Evolutionary conservation across 2,797 vertebrate genomes (phyloP), one percentile per base, ranked within the genome.

Genomic region (Champsocephalus esox): DNA sequence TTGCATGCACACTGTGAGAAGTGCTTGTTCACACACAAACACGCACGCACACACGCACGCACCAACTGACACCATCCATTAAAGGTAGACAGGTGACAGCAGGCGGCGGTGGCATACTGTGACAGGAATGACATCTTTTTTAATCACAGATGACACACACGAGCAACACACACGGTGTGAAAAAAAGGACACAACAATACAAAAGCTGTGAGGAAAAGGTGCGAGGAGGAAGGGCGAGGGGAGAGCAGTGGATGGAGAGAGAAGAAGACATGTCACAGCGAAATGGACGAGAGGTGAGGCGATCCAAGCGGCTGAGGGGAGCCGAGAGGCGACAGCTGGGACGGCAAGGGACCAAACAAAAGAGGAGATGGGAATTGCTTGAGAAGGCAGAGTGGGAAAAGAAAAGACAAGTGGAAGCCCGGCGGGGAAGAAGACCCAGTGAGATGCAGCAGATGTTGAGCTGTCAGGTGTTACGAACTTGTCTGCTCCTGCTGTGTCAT

Each of bases 121-220:
- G 83, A 80, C 79, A 84, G 69, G 75, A 82, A 51, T 82, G 82
- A 82, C 88, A 84, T 17, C 43, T 72, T 77, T 73, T 85, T 87
- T 85, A 87, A 90, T 87, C 81, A 87, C 67, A 68, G 32, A 70
- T 3, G 14, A 65, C 21, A 48, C 24, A 51, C 66, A 52, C 56
- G 13, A 21, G 2, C 28, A 19, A 24, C 11, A 49, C 16, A n/a
- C 16, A n/a, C 34, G 24, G 49, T 12, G 44, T 57, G 24, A 73
- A 52, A 17, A 71, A 70, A 60, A 70, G 59, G 58, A 55, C 32
- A 75, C 46, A 78, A 66, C 41, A 61, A 57, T 44, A 32, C 56
- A 32, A 46, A 56, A 38, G 9, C 1, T 38, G 34, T 2, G 5
- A 16, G 49, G 16, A 10, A 28, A 45, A 52, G 57, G 34, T 38